Base-by-base conservation (phyloP, 2,888 invertebrate species). In the Ptychoptera albimana region DNA sequence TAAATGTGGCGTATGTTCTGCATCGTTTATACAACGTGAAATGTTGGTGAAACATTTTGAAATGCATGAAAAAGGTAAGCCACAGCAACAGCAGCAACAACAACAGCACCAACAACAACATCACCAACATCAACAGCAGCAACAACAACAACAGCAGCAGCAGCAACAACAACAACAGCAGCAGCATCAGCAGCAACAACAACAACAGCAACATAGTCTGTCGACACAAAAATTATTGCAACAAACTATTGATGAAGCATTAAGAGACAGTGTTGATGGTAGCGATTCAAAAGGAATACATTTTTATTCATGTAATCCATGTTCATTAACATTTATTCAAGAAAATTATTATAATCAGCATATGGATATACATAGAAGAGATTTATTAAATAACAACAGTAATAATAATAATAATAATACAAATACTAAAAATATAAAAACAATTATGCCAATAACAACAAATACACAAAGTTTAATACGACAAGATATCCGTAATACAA, bases 261-360 rank as follows among this genome's bases (percentile, higher is more conserved):
- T 66, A n/a, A 61, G 64, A 45, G 66, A 66, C 34, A 45, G 44
- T 12, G 46, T 46, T 40, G 40, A 40, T 31, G 31, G 31, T 40
- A 15, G 30, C 13, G 40, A 40, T 16, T 44, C 47, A 12, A 51
- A 51, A 44, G 60, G 61, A 44, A 67, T 67, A 41, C 59, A 65
- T 39, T 67, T 67, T 56, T 64, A 63, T 48, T 64, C 66, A 35
- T 68, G 67, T 52, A 63, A 61, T 51, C 58, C 63, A 44, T 68
- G 67, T 52, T 66, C 66, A 40, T 49, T 67, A 48, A 66, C 67
- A 2, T 68, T 68, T 50, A 60, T 67, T 13, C 66, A 65, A 50
- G 64, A 67, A 54, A 60, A 57, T 13, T 63, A 64, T 46, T 68
- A 65, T 48, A 62, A 62, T 47, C 66, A 66, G 45, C 67, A 68